phyloP scores from a whole-genome alignment of 2,113 vertebrate genomes.

The Raphicerus campestris region DNA sequence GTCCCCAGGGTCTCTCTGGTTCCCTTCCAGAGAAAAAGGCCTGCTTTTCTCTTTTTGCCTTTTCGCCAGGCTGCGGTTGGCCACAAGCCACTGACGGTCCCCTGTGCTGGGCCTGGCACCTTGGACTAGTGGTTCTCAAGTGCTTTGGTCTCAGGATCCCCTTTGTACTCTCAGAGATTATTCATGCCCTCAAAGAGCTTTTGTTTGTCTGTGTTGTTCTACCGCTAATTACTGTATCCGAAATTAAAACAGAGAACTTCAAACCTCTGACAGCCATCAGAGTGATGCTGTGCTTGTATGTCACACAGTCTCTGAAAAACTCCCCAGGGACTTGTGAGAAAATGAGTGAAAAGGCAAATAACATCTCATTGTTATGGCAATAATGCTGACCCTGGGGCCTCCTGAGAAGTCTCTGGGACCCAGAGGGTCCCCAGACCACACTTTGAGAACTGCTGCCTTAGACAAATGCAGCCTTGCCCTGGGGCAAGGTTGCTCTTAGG shows the following conservation, averaged over 20 bases:
- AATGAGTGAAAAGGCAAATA: not conserved
- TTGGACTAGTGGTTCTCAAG: not conserved
- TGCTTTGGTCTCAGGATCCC: not conserved
- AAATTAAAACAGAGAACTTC: not conserved
- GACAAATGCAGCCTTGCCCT: not conserved
- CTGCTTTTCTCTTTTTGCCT: not conserved
- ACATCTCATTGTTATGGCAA: not conserved
- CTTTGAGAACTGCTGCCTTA: not conserved
- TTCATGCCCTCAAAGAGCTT: not conserved
- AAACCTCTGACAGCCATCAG: not conserved
- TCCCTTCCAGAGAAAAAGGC: not conserved
- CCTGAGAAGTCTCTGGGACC: not conserved
- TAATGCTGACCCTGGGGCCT: not conserved
- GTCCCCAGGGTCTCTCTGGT: fast-evolving
- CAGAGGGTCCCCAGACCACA: not conserved
- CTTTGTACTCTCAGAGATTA: not conserved
- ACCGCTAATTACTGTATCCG: not conserved
- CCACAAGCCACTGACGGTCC: not conserved
- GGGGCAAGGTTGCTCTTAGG: not conserved
- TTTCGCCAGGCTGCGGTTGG: not conserved
- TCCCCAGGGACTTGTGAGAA: not conserved
- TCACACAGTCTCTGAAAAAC: not conserved
- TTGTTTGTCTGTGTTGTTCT: not conserved
- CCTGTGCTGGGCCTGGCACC: slow-evolving; percentile 20
- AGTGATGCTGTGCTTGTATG: not conserved